These are phyloP conservation scores for Drosophila takahashii DNA, from an alignment of 1,140 invertebrate species.

Conservation along the genomic window DNA sequence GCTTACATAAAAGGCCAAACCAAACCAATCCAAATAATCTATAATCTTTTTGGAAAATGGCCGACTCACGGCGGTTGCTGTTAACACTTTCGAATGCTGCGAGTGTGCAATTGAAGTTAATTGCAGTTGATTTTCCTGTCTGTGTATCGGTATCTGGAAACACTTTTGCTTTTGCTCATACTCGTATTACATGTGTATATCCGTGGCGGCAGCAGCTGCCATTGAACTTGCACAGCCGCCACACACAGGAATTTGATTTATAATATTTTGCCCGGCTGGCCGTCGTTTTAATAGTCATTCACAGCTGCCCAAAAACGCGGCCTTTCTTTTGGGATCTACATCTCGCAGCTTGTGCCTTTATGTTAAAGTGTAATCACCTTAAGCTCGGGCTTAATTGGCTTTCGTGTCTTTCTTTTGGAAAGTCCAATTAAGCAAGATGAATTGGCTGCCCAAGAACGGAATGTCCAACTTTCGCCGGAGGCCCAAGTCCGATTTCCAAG, in stretches of 20 bases:
- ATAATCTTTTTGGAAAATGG: slow-evolving; percentile 73
- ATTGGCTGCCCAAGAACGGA: slow-evolving; percentile 50
- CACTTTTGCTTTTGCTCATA: slow-evolving; percentile 69
- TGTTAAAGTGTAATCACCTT: slow-evolving; percentile 58
- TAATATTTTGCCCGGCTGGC: slow-evolving; percentile 28
- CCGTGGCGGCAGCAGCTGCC: slow-evolving; percentile 39
- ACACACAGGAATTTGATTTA: slow-evolving; percentile 18
- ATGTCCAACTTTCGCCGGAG: slow-evolving; percentile 57
- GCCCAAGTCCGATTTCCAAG: slow-evolving; percentile 2
- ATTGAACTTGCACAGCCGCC: slow-evolving; percentile 65
- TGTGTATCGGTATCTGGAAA: slow-evolving; percentile 48
- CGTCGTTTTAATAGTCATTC: slow-evolving; percentile 52
- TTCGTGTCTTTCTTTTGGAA: slow-evolving; percentile 69
- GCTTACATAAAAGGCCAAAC: slow-evolving; percentile 46
- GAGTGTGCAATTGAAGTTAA: slow-evolving; percentile 74
- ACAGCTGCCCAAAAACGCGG: slow-evolving; percentile 41
- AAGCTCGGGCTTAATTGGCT: slow-evolving; percentile 59
- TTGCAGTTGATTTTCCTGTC: slow-evolving; percentile 81
- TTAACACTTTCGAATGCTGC: slow-evolving; percentile 73
- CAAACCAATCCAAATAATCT: slow-evolving; percentile 61
- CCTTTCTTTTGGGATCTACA: slow-evolving; percentile 50
- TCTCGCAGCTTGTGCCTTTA: slow-evolving; percentile 34
- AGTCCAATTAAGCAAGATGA: slow-evolving; percentile 65
- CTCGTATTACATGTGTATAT: slow-evolving; percentile 56
- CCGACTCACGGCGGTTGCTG: slow-evolving; percentile 52